Evolutionary conservation across 1,140 invertebrate species (phyloP).

Genomic region (Harpegnathos saltator): DNA sequence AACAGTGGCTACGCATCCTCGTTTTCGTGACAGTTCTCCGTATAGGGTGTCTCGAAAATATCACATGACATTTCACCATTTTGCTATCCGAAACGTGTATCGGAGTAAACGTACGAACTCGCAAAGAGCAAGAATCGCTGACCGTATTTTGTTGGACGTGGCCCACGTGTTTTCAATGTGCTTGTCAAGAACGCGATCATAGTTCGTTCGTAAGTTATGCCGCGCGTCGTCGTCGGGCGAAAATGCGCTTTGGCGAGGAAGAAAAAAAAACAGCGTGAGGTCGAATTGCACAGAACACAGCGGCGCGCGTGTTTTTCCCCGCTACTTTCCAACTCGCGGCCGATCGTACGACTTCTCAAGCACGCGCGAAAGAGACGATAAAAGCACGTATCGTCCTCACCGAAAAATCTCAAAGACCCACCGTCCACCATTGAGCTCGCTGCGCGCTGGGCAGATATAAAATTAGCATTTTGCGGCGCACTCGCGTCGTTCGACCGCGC

Average conservation of each 20-base stretch:
- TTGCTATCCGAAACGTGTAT: too few relatives aligned
- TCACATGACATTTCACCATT: too few relatives aligned
- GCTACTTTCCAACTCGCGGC: neutral
- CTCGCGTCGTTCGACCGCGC: neutral
- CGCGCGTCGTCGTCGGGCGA: neutral
- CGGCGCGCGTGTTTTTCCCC: neutral
- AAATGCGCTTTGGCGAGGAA: constrained; percentile 32
- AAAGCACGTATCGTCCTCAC: neutral
- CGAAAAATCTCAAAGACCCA: neutral
- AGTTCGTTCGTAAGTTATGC: constrained; percentile 23
- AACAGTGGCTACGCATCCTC: too few relatives aligned
- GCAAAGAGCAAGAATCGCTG: too few relatives aligned
- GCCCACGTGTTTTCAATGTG: constrained; percentile 16
- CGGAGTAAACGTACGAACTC: too few relatives aligned
- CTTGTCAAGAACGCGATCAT: constrained; percentile 14
- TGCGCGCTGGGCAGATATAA: neutral
- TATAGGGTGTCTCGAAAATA: too few relatives aligned
- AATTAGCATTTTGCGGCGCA: neutral
- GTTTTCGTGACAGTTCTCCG: too few relatives aligned
- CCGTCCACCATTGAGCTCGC: neutral
- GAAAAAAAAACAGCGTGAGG: neutral
- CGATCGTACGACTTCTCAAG: neutral
- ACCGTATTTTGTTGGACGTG: neutral
- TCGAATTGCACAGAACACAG: constrained; percentile 15
- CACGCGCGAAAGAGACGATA: neutral